Percentiles rank a stretch among this genome's conserved stretches.
Evolutionary conservation across 1,140 invertebrate species (phyloP).

Genomic region (Atta colombica): DNA sequence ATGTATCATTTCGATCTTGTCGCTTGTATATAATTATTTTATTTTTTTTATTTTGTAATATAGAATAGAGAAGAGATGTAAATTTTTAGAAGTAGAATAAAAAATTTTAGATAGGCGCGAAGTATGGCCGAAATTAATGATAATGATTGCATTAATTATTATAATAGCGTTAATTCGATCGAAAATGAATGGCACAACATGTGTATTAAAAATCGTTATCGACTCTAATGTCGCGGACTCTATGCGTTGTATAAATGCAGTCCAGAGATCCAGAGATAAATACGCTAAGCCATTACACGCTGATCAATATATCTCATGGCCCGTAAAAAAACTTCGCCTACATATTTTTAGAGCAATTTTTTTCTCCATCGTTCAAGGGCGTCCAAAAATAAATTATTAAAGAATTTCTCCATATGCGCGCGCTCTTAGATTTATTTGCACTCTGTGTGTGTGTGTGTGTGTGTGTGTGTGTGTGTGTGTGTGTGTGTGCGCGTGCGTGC

Average conservation of each 20-base stretch:
- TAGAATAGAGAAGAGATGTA: not conserved
- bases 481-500: no score
- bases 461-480: no score
- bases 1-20: not conserved
- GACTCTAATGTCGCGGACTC: not conserved
- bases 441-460: no score
- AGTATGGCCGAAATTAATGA: not conserved
- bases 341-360: conserved; percentile 57
- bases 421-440: conserved; percentile 7
- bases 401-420: conserved; percentile 26
- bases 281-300: conserved; percentile 19
- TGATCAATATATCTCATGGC: conserved; percentile 47
- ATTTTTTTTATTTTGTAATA: not conserved
- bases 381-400: conserved; percentile 55
- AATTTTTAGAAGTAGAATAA: not conserved
- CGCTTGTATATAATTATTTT: not conserved
- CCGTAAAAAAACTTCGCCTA: conserved; percentile 28
- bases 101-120: not conserved
- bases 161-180: not conserved
- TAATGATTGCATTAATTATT: not conserved
- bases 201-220: not conserved
- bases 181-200: not conserved
- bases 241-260: not conserved
- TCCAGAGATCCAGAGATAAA: not conserved
- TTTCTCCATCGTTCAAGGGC: conserved; percentile 24